Percentiles rank a stretch among this genome's conserved stretches.
These are phyloP conservation scores for Oophaga sylvatica DNA, from an alignment of 2,797 vertebrate species.

Conservation along the genomic window DNA sequence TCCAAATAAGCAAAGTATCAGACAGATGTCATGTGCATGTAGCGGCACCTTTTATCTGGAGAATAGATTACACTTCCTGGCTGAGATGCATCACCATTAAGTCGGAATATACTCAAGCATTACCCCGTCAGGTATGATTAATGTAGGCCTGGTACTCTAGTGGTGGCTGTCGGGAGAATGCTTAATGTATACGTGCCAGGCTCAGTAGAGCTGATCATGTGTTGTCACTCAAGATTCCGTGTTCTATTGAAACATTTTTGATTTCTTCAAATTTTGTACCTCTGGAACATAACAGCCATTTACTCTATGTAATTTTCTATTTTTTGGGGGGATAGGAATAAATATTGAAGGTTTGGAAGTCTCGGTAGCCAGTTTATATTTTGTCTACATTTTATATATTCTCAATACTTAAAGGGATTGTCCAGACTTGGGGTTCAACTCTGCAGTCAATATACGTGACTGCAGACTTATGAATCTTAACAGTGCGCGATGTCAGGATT, in stretches of 20 bases:
- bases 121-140: constrained; percentile 32
- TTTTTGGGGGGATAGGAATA: no score
- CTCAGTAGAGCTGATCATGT: background rate
- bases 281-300: background rate
- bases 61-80: constrained; percentile 20
- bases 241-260: background rate
- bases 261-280: background rate
- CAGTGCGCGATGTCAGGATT: no score
- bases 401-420: no score
- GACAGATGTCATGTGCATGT: background rate
- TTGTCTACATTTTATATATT: no score
- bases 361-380: no score
- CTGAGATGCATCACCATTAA: constrained; percentile 51
- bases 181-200: constrained; percentile 8
- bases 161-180: constrained; percentile 24
- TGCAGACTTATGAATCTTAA: no score
- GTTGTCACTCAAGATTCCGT: constrained; percentile 5
- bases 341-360: no score
- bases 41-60: constrained; percentile 29
- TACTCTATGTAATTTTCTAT: no score
- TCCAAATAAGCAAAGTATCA: background rate
- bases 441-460: no score
- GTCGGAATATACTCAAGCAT: constrained; percentile 22
- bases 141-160: background rate
- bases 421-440: no score